Evolutionary conservation across 2,113 vertebrate species (phyloP).

Genomic region (Recurvirostra avosetta): DNA sequence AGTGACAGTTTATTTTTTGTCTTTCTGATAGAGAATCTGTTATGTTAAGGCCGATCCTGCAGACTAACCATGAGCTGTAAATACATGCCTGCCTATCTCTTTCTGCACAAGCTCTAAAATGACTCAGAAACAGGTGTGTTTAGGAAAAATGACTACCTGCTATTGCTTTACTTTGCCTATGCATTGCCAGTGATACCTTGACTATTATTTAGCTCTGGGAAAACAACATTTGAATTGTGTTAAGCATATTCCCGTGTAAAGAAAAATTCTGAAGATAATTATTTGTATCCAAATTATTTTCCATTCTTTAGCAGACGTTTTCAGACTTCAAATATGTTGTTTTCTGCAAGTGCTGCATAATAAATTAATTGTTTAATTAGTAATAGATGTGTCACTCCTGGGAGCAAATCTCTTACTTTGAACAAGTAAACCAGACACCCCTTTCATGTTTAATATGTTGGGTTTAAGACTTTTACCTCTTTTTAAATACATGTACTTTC

Average conservation of each 20-base stretch:
- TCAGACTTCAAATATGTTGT: conserved; percentile 69
- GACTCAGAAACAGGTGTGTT: neutral
- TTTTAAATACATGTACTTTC: conserved; percentile 68
- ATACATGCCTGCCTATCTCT: neutral
- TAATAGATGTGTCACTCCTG: conserved; percentile 66
- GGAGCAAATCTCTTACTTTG: conserved; percentile 56
- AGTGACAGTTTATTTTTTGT: neutral
- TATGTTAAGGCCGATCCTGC: fast-evolving
- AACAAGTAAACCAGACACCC: conserved; percentile 65
- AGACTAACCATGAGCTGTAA: neutral
- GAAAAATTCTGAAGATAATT: conserved; percentile 63
- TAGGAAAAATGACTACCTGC: neutral
- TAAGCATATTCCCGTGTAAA: conserved; percentile 52
- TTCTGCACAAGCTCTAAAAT: fast-evolving
- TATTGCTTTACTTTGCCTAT: neutral
- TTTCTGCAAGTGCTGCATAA: conserved; percentile 67
- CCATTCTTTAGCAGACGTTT: conserved; percentile 69
- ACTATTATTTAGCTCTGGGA: neutral
- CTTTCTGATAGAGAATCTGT: neutral
- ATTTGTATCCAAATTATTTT: conserved; percentile 68
- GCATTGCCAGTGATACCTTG: neutral
- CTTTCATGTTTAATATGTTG: conserved; percentile 71
- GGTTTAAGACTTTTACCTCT: conserved; percentile 74
- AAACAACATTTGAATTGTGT: conserved; percentile 15
- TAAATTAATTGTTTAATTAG: conserved; percentile 74